Percentiles rank a stretch among this genome's conserved stretches.
phyloP scores from a whole-genome alignment of 2,888 invertebrate species.

The Thera britannica region DNA sequence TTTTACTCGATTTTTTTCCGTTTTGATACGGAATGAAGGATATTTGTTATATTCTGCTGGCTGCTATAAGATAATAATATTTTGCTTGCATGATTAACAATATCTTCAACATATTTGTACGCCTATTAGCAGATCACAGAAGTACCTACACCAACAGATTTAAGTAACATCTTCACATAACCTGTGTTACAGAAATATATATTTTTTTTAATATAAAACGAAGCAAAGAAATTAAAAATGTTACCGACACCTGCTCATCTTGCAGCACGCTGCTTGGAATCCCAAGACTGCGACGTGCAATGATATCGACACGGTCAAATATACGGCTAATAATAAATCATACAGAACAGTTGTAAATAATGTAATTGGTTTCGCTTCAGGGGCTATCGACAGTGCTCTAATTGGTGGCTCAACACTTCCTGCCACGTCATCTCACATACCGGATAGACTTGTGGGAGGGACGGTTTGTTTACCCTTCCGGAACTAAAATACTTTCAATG shows the following conservation, averaged over 20 bases:
- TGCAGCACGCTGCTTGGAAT: slow-evolving; percentile 57
- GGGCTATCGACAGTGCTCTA: slow-evolving; percentile 10
- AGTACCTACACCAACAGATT: no score
- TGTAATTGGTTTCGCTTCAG: slow-evolving; percentile 33
- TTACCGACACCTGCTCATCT: slow-evolving; percentile 56
- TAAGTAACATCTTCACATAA: no score
- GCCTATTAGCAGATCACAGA: no score
- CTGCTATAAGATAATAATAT: no score
- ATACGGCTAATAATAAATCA: slow-evolving; percentile 46
- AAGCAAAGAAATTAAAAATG: slow-evolving; percentile 35
- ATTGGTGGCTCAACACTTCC: slow-evolving; percentile 20
- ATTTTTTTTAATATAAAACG: no score
- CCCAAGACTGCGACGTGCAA: slow-evolving; percentile 61
- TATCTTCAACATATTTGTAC: no score
- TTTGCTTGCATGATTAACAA: no score
- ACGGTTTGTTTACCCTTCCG: not conserved
- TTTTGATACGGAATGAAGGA: no score
- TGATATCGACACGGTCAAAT: slow-evolving; percentile 65
- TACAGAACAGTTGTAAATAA: slow-evolving; percentile 21
- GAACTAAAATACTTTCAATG: not conserved
- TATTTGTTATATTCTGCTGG: no score
- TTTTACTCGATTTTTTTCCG: no score
- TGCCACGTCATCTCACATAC: slow-evolving; percentile 8
- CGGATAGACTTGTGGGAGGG: not conserved
- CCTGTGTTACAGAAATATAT: no score